Evolutionary conservation across 2,797 vertebrate genomes (phyloP), one percentile per base, ranked within the genome.

Genomic region (Hippoglossus hippoglossus): DNA sequence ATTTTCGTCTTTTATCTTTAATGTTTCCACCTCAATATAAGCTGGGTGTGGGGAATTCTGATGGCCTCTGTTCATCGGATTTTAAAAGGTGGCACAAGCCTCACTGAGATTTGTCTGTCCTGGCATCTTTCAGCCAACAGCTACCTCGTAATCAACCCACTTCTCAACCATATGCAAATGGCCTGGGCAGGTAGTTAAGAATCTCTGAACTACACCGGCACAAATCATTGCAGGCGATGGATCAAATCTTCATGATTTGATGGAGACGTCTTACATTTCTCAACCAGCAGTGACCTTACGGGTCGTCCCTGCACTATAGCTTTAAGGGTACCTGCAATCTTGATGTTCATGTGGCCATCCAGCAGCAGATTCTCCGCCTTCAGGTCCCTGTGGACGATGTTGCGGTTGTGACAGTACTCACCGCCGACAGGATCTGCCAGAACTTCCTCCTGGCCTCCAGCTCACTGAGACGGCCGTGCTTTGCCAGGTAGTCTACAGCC

Each of bases 321-420:
- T 19, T 47, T 54, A 6, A 1, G 6, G 6, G 51, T 94, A 98
- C 98, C 98, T 97, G 98, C 98, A 77, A 99, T 98, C 93, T 99
- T 99, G 94, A 99, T 99, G 91, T 99, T 99, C 98, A 99, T 99
- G 88, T 98, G 96, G 81, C 87, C 96, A 60, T 99, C 98, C 4
- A 99, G 95, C 82, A 99, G 90, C 52, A 99, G 94, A 80, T 99
- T 99, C 92, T 99, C 98, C 3, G 98, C 98, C 86, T 99, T 99
- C 79, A 99, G 95, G 91, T 99, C 98, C 34, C 98, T 93, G 91
- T 99, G 98, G 58, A 99, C 98, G 56, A 99, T 96, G 84, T 97
- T 97, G 74, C 95, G 95, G 75, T 96, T 93, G 22, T 99, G 98
- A 90, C 98, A 99, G 79, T 97, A 99, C 82, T 99, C 75, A 99